Base-by-base conservation (phyloP, 2,113 vertebrate genomes). In the Ptychochromis oligacanthus region DNA sequence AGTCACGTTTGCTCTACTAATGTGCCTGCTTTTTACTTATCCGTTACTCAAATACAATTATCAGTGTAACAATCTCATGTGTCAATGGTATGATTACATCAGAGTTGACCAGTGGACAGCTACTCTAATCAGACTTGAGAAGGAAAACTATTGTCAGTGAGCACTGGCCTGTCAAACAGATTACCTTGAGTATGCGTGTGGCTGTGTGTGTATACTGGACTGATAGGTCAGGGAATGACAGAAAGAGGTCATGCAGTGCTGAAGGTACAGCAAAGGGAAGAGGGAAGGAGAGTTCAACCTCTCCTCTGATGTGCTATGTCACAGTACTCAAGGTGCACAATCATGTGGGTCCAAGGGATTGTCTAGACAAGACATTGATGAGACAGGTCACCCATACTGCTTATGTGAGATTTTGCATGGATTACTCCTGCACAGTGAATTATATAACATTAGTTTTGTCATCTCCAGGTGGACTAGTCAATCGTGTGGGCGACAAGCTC, bases 171-270 rank as follows among this genome's bases (percentile, higher is more conserved):
- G 55, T 49, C 61, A 70, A 79, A 52, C 18, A 85, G 75, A 90
- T 87, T 81, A 83, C 11, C 76, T 59, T 49, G 60, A 58, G 80
- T 46, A 61, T 72, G n/a, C 4, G 1, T 5, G 22, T n/a, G 78
- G 31, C 55, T 75, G 14, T n/a, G n/a, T 22, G 18, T 70, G 57
- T 1, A 34, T 72, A 72, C 26, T 15, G 14, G 80, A 83, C 83
- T 61, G 79, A 64, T 28, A 31, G 84, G 43, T 77, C 36, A 85
- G 20, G 43, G 8, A 10, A 74, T 14, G 74, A 87, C 55, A 84
- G 79, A 87, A 90, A 82, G 56, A 67, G 89, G 85, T 85, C 89
- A 92, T 13, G 46, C 28, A 80, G 36, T 49, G 80, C 55, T 81
- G 38, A 59, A 81, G 52, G 72, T 52, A 17, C 13, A 49, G 54